Base-by-base conservation (phyloP, 1,140 invertebrate genomes). In the Papilio polytes region DNA sequence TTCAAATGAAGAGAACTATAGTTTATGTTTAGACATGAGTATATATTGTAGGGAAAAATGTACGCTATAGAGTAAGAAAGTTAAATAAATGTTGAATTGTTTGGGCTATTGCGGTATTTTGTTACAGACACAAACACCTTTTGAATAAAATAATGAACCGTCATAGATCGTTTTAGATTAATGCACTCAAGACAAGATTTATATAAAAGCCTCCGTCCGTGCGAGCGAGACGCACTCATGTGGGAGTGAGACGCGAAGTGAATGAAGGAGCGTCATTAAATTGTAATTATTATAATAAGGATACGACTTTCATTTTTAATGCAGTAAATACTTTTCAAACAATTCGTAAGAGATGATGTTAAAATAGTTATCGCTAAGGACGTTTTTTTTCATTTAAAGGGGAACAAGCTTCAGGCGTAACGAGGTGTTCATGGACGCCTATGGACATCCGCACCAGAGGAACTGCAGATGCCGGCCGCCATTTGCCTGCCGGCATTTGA, bases 141-240 rank as follows among this genome's bases (percentile, higher is more conserved):
- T 63, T 31, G 56, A 78, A 78, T 78, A 66, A 78, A 78, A 78
- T 78, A 78, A 78, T 78, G 56, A 66, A 78, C 77, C 77, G 77
- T 78, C 77, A 78, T 78, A 78, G 77, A 78, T 78, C 56, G 77
- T 63, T 78, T 78, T 78, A 78, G 77, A 78, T 78, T 78, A 78
- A 78, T 78, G 77, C 56, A 78, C 77, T 78, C 77, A 78, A 20
- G 56, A 31, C 56, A 46, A 78, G 77, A 78, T 78, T 63, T 78
- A 78, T 78, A 22, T 12, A 13, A 59, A 31, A 36, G 77, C 77
- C 53, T 41, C 56, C 22, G 53, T 63, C 1, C 15, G 76, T 9
- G 76, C 26, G 77, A 63, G 53, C 12, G 77, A 22, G 56, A 78
- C 15, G 2, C 7, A 8, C 26, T 12, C 36, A 36, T n/a, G 36